Base-by-base conservation (phyloP, 2,797 vertebrate species). In the Amblyopsis hoosieri region DNA sequence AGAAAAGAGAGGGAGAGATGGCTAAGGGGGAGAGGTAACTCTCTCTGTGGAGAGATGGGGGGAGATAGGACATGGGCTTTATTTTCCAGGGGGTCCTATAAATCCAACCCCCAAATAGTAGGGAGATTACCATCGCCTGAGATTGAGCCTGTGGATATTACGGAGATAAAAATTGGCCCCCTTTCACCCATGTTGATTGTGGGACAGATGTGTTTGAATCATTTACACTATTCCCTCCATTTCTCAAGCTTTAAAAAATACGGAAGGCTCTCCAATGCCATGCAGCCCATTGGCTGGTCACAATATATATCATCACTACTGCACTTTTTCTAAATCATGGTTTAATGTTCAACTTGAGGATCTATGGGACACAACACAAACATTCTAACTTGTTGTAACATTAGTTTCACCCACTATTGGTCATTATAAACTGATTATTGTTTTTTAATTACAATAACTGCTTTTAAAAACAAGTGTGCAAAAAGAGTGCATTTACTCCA, bases 1-100 rank as follows among this genome's bases (percentile, higher is more conserved):
- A 58, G 11, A 23, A 45, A 12, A 8, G 69, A 71, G 47, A 47
- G 45, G 15, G 10, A 19, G 37, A 14, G 7, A 73, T 75, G 64
- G 69, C 8, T 8, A 54, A 54, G 62, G 76, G 69, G 77, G 64
- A 17, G 66, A 71, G 45, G 66, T 64, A 29, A 29, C 23, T 29
- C 47, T 12, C n/a, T 48, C 47, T 48, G 12, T 12, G 47, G 47
- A 48, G 47, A 48, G 47, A n/a, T 48, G 47, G 5, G 47, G 46
- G 12, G 13, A 48, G 47, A 48, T 48, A 48, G 47, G 10, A 48
- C 3, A 12, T 12, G 47, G 47, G 10, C 4, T 48, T 48, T 48
- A 13, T 48, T 48, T 48, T 48, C n/a, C 13, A 4, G n/a, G 47
- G 47, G 12, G 2, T 12, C n/a, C n/a, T 48, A 29, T 4, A 12